Evolutionary conservation across 2,113 vertebrate species (phyloP), one percentile per base, ranked within the genome.

Genomic region (Astur gentilis): DNA sequence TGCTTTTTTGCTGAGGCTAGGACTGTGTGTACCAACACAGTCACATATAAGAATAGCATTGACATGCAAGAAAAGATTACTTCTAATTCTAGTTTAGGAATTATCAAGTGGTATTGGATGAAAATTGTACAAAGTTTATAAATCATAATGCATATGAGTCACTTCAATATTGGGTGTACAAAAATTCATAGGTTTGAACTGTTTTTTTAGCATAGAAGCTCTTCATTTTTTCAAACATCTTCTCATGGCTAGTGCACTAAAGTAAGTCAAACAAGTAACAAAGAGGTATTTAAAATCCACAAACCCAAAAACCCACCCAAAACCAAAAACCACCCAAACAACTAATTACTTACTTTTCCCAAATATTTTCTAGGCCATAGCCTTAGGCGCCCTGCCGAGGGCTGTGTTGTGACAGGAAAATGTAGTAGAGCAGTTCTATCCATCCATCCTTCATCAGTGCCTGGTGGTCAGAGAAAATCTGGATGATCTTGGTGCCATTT

Each of bases 71-170:
- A 77, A 65, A 27, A 78, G 15, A 36, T 78, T 31, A 44, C 4
- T 91, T 93, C 31, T 55, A 34, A 65, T 40, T 82, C 40, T 76
- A 83, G 75, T 54, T 75, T 60, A 67, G n/a, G 36, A 93, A 81
- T 72, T 87, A 13, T 6, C 8, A 61, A 25, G 7, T 50, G 9
- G 6, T 40, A 42, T 82, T 52, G 25, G n/a, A 54, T 73, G 10
- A 82, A 87, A 91, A 31, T 52, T 40, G 7, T 52, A 25, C 6
- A 17, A 42, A 54, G 6, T 72, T 94, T 77, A 80, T 72, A 17
- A 58, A 50, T 36, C 7, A 66, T 22, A 57, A 65, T 60, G 26
- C 13, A 10, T n/a, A 32, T 25, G 26, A 86, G 10, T 86, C 26
- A 42, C 16, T 70, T 49, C 9, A 23, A 40, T 73, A 45, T 38